Evolutionary conservation across 2,113 vertebrate species (phyloP).

Genomic region (Trichechus manatus): DNA sequence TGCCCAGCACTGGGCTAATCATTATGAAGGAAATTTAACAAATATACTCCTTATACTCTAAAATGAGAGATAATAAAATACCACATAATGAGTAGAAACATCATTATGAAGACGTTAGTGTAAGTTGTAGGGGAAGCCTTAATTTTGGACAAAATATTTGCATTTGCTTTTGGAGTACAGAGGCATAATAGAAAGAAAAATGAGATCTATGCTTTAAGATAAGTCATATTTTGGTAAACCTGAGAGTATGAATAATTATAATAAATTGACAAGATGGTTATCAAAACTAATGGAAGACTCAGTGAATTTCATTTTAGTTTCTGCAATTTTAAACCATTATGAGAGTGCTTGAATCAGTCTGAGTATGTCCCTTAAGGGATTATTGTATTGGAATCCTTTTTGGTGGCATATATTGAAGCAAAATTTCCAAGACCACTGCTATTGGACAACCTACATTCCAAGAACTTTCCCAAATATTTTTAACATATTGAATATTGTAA

Average conservation of each 20-base stretch:
- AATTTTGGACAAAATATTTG: not conserved
- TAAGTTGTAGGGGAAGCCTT: not conserved
- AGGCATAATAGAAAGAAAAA: conserved; percentile 9
- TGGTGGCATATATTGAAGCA: not conserved
- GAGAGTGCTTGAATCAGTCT: not conserved
- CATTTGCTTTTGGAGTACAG: conserved; percentile 30
- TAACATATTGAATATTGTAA: not conserved
- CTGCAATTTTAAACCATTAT: conserved; percentile 3
- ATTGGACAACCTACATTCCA: not conserved
- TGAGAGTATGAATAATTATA: not conserved
- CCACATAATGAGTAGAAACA: not conserved
- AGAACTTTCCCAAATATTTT: not conserved
- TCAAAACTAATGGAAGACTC: not conserved
- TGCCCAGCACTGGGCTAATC: not conserved
- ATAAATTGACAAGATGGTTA: not conserved
- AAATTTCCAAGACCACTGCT: not conserved
- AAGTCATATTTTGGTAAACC: not conserved
- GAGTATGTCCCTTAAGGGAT: not conserved
- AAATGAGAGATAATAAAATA: not conserved
- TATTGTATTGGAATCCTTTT: not conserved
- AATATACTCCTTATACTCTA: not conserved
- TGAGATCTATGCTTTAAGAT: not conserved
- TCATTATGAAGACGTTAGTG: not conserved
- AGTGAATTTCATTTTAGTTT: not conserved
- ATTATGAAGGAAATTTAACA: not conserved